Base-by-base conservation (phyloP, 2,113 vertebrate genomes). In the Colinus virginianus region DNA sequence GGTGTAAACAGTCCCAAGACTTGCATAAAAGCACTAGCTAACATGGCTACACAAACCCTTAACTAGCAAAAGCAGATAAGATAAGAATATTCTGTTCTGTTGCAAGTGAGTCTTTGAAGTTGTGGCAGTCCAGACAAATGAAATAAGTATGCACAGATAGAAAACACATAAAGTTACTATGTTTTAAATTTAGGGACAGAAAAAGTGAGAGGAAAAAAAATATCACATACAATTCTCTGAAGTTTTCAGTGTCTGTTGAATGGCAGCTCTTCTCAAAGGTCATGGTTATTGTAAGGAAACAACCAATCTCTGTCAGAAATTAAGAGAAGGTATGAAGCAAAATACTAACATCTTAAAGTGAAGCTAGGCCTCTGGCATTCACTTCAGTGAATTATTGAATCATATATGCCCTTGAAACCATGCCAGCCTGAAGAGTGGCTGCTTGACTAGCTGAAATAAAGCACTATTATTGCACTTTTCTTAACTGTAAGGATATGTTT, bases 1-100 rank as follows among this genome's bases (percentile, higher is more conserved):
- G 72, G 48, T 84, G 87, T 88, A 90, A 93, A 78, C 40, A 49
- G 70, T 81, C 58, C 64, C 72, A 86, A 94, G 63, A 78, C 85
- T 72, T 92, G 48, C 78, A 94, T 69, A 84, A 93, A 91, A 84
- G 59, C 84, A 62, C 49, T 49, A 62, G 63, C 32, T 79, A 93
- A 63, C 49, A 20, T 79, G 46, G 82, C 88, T 76, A 66, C 77
- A 94, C 53, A 87, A 76, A 84, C 46, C 2, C 19, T 78, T 79
- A 74, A 72, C 40, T 62, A 32, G 42, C 32, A 67, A 93, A 92
- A 46, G 59, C 75, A 96, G 94, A 93, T 67, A 94, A 96, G 90
- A 93, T 95, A 94, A 95, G 87, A 42, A 66, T 76, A 84, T 93
- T 87, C 67, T 84, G 51, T 91, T 95, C 68, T 93, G n/a, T 69